phyloP scores from a whole-genome alignment of 1,140 invertebrate species.

The Holcopasites calliopsidis region DNA sequence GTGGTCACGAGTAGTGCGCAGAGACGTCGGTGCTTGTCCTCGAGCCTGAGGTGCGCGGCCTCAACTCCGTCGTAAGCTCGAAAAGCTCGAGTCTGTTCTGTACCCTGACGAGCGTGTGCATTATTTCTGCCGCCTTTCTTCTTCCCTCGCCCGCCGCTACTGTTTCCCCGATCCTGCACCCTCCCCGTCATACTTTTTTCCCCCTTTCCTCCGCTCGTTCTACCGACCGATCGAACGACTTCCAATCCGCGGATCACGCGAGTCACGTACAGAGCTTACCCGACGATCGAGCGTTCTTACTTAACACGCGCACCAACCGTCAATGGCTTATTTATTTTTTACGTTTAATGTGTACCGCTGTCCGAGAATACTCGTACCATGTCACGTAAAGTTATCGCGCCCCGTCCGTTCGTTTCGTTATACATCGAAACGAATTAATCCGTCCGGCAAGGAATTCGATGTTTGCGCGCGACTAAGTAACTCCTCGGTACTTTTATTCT shows the following conservation, averaged over 20 bases:
- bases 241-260: conserved; percentile 61
- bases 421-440: conserved; percentile 54
- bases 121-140: conserved; percentile 15
- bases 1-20: conserved; percentile 58
- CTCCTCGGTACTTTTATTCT: conserved; percentile 1
- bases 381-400: too few relatives aligned
- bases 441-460: conserved; percentile 29
- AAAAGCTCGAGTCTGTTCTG: conserved; percentile 77
- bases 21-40: conserved; percentile 76
- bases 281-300: conserved; percentile 70
- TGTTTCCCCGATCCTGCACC: conserved; percentile 2
- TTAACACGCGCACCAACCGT: conserved; percentile 73
- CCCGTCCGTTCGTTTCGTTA: too few relatives aligned
- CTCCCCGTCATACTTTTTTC: not conserved
- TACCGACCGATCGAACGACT: conserved; percentile 9
- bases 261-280: conserved; percentile 78
- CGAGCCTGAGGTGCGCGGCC: conserved; percentile 78
- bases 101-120: conserved; percentile 72
- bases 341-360: conserved; percentile 68
- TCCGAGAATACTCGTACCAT: conserved; percentile 63
- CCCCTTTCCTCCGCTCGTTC: not conserved
- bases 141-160: conserved; percentile 29
- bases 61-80: conserved; percentile 72
- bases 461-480: conserved; percentile 55
- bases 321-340: conserved; percentile 79